Percentiles rank a stretch among this genome's conserved stretches.
Evolutionary conservation across 2,113 vertebrate species (phyloP).

Genomic region (Machaerirhynchus nigripectus): DNA sequence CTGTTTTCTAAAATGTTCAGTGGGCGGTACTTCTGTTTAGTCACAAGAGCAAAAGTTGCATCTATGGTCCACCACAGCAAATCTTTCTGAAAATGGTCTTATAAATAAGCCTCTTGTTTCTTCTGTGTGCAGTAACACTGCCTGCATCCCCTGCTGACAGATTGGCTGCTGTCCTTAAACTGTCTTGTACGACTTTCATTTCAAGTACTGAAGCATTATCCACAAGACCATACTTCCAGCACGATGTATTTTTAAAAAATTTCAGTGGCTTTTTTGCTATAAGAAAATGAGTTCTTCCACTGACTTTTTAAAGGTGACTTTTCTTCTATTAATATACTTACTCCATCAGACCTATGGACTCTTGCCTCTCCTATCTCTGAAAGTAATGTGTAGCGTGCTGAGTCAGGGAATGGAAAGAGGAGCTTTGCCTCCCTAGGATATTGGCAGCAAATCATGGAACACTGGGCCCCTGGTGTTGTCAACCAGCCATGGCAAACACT

Average conservation of each 20-base stretch:
- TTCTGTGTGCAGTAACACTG: not conserved
- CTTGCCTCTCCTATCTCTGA: not conserved
- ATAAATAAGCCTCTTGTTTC: not conserved
- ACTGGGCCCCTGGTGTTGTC: not conserved
- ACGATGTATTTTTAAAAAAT: not conserved
- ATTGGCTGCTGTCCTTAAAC: not conserved
- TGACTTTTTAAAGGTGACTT: slow-evolving; percentile 16
- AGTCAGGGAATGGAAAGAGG: not conserved
- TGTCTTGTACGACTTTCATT: not conserved
- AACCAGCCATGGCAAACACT: not conserved
- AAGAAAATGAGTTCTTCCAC: not conserved
- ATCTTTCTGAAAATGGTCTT: not conserved
- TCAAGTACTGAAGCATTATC: not conserved
- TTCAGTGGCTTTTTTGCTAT: not conserved
- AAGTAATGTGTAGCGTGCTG: not conserved
- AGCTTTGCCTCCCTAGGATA: not conserved
- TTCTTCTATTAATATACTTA: not conserved
- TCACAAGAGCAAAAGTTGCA: not conserved
- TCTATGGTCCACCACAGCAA: not conserved
- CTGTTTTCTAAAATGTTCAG: not conserved
- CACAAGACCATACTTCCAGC: not conserved
- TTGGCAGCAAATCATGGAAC: not conserved
- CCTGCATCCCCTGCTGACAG: not conserved
- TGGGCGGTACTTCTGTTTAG: not conserved
- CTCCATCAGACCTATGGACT: not conserved